These are phyloP conservation scores for chimpanzee (Pan troglodytes) DNA, from an alignment of 2,113 vertebrate species.

Conservation along the genomic window NHGRI_mPanTro3-v2.1_pri NC_072398.2:46435001-46435500, in stretches of 20 bases:
- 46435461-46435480: neutral
- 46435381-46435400: neutral
- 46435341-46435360: neutral
- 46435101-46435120: neutral
- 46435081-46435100: accelerated
- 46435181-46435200: neutral
- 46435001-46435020: neutral
- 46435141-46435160: no score
- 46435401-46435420: neutral
- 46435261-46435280: neutral
- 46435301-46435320: neutral
- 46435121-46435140: neutral
- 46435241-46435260: neutral
- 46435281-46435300: neutral
- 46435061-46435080: neutral
- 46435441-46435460: neutral
- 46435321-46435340: neutral
- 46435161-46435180: neutral
- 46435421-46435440: neutral
- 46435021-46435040: accelerated
- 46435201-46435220: neutral
- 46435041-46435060: neutral
- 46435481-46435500: neutral
- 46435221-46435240: neutral
- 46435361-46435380: neutral